Conservation (phyloP, 2,888 invertebrate species). For the Nasonia oneida region DNA sequence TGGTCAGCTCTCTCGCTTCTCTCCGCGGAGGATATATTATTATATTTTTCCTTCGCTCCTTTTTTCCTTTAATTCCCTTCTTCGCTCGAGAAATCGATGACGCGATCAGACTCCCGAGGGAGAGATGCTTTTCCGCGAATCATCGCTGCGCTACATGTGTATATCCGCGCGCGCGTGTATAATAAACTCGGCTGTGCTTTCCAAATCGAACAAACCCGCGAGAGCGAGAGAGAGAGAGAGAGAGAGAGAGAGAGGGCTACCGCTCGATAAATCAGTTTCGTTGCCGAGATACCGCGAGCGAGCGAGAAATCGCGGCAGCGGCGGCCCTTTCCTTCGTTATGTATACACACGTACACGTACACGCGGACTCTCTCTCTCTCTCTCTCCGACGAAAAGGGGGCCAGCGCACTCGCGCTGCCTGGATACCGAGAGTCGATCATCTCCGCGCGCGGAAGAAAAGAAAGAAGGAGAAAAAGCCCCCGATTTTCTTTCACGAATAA, state of each 20-base stretch:
- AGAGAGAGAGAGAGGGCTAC: slow-evolving; percentile 44
- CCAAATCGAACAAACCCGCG: slow-evolving; percentile 47
- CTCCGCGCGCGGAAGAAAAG: not conserved
- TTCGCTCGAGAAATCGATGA: slow-evolving; percentile 10
- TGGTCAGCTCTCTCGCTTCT: not conserved
- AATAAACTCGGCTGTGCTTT: not conserved
- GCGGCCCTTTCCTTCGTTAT: slow-evolving; percentile 20
- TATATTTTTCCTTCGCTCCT: not conserved
- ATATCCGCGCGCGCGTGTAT: not conserved
- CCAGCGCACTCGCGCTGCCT: not conserved
- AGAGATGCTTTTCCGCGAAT: not conserved
- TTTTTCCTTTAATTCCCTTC: not conserved
- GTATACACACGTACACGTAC: not conserved
- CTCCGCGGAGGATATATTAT: too few relatives aligned
- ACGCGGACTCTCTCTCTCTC: too few relatives aligned
- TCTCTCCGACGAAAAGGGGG: not conserved
- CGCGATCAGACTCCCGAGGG: not conserved
- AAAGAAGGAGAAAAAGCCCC: not conserved
- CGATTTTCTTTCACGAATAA: not conserved
- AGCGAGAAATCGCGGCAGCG: slow-evolving; percentile 21
- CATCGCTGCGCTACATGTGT: slow-evolving; percentile 19
- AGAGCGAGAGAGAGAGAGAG: not conserved
- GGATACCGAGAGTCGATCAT: not conserved
- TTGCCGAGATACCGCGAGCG: slow-evolving; percentile 28
- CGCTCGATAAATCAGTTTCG: slow-evolving; percentile 46